Conservation (phyloP, 2,797 vertebrate species). For the Chaenodraco wilsoni region DNA sequence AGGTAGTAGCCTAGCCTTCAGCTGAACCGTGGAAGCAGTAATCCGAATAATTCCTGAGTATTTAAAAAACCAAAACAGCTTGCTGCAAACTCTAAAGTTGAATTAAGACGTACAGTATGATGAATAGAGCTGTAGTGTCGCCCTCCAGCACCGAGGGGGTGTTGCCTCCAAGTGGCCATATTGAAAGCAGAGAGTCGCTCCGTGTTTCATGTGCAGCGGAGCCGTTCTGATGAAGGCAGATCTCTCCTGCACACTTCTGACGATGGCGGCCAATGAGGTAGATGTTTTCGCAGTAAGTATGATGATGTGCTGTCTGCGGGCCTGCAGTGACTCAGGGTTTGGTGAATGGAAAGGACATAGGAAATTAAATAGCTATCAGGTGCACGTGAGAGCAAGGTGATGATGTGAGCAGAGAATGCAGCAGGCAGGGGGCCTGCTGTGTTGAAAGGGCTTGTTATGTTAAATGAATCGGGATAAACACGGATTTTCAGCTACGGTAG, state of each 20-base stretch:
- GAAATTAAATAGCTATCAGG: slow-evolving; percentile 21
- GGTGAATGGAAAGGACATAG: background rate
- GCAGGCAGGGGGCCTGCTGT: slow-evolving; percentile 30
- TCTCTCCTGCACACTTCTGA: slow-evolving; percentile 55
- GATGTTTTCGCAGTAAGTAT: slow-evolving; percentile 80
- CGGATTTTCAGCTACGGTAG: background rate
- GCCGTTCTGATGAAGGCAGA: slow-evolving; percentile 50
- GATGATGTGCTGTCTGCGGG: slow-evolving; percentile 4
- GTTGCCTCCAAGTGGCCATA: slow-evolving; percentile 91
- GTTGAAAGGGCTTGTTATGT: slow-evolving; percentile 15
- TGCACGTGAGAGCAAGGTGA: slow-evolving; percentile 14
- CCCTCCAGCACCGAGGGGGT: slow-evolving; percentile 83
- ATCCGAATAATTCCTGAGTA: background rate
- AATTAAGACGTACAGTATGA: background rate
- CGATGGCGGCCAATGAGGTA: slow-evolving; percentile 83
- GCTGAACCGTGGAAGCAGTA: background rate
- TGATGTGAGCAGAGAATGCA: slow-evolving; percentile 21
- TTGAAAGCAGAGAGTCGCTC: slow-evolving; percentile 82
- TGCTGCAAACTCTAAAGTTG: background rate
- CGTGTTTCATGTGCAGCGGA: slow-evolving; percentile 52
- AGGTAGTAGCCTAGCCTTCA: slow-evolving; percentile 11
- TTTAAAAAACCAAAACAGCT: background rate
- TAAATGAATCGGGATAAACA: slow-evolving; percentile 16
- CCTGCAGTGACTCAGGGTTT: slow-evolving; percentile 8
- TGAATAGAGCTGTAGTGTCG: slow-evolving; percentile 46